These are phyloP conservation scores for Hypomesus transpacificus DNA, from an alignment of 2,113 vertebrate genomes.

Conservation along the genomic window DNA sequence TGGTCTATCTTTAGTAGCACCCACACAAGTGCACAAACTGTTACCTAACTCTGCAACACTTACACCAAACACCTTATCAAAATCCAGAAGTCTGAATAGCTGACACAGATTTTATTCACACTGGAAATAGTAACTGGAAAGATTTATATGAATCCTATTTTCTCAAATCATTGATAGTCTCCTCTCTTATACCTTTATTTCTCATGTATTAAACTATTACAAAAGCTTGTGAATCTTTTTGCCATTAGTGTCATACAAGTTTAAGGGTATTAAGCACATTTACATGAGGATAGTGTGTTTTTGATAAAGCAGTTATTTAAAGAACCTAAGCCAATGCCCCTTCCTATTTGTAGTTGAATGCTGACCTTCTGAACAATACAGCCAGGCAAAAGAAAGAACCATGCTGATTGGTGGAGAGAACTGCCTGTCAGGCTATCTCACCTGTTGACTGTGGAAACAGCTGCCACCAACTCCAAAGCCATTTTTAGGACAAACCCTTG, in stretches of 20 bases:
- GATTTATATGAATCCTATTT: too few relatives aligned
- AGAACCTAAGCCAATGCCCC: neutral
- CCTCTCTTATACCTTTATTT: too few relatives aligned
- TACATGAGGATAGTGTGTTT: neutral
- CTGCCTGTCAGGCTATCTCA: constrained; percentile 30
- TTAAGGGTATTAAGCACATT: too few relatives aligned
- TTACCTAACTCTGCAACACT: constrained; percentile 51
- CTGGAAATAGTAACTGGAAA: neutral
- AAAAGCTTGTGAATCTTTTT: too few relatives aligned
- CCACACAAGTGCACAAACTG: constrained; percentile 37
- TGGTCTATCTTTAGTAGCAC: constrained; percentile 68
- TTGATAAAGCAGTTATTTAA: neutral
- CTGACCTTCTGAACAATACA: neutral
- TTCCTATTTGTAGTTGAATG: constrained; percentile 17
- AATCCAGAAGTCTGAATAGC: neutral
- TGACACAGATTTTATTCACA: neutral
- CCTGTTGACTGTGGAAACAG: constrained; percentile 55
- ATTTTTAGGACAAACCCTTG: constrained; percentile 10
- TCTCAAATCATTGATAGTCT: too few relatives aligned
- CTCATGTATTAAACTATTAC: too few relatives aligned
- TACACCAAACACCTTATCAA: constrained; percentile 34
- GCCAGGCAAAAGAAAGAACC: neutral
- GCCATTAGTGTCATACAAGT: too few relatives aligned
- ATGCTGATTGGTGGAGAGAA: constrained; percentile 28
- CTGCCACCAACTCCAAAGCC: constrained; percentile 43